These are phyloP conservation scores for Paedocypris micromegethes DNA, from an alignment of 2,797 vertebrate genomes.

Conservation along the genomic window DNA sequence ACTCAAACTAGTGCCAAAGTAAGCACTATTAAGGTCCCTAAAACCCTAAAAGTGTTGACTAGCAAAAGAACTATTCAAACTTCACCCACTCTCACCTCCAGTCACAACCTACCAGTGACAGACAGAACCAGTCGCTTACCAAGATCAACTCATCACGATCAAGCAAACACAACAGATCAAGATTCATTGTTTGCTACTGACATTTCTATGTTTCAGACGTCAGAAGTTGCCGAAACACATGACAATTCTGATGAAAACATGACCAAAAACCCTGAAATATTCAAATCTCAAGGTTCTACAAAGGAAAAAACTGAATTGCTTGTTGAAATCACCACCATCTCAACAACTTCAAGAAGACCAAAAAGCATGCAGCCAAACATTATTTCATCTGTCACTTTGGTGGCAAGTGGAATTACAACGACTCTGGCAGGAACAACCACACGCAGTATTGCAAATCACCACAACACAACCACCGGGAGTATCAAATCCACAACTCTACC, in stretches of 20 bases:
- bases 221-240: neutral
- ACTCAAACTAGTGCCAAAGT: neutral
- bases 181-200: conserved; percentile 17
- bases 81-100: conserved; percentile 6
- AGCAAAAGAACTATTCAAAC: neutral
- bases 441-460: neutral
- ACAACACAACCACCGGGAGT: conserved; percentile 8
- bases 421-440: neutral
- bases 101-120: neutral
- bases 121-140: conserved; percentile 20
- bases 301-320: no score
- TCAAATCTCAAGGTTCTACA: conserved; percentile 1
- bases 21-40: neutral
- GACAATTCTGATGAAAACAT: neutral
- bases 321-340: neutral
- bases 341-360: neutral
- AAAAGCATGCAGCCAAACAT: conserved; percentile 2
- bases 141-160: conserved; percentile 27
- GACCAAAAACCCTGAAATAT: neutral
- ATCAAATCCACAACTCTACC: neutral
- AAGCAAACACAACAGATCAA: conserved; percentile 9
- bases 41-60: neutral
- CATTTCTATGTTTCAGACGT: conserved; percentile 11
- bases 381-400: no score
- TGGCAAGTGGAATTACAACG: conserved; percentile 2